Evolutionary conservation across 2,113 vertebrate species (phyloP).

Genomic region (Phaethon lepturus): DNA sequence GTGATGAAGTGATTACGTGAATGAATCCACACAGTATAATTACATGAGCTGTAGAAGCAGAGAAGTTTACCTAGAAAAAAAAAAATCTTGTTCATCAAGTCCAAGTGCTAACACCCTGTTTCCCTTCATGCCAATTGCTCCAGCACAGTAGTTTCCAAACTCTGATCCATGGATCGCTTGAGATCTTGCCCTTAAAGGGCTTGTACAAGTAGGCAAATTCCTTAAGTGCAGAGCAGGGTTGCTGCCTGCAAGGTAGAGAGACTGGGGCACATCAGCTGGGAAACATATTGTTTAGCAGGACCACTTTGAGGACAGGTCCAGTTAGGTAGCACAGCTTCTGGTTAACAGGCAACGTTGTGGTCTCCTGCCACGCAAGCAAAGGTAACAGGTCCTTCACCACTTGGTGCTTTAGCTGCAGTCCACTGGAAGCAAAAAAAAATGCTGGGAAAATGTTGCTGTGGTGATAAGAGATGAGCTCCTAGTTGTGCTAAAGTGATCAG

Average conservation of each 20-base stretch:
- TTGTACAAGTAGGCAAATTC: not conserved
- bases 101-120: not conserved
- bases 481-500: not conserved
- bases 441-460: not conserved
- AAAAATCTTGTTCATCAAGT: not conserved
- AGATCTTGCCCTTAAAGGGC: not conserved
- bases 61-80: not conserved
- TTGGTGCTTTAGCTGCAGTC: not conserved
- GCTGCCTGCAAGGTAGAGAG: not conserved
- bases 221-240: not conserved
- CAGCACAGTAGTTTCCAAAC: not conserved
- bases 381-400: not conserved
- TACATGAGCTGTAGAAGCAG: not conserved
- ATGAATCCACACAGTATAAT: not conserved
- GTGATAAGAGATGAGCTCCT: not conserved
- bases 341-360: not conserved
- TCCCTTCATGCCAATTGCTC: not conserved
- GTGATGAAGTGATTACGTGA: not conserved
- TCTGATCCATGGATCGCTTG: not conserved
- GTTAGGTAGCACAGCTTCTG: not conserved
- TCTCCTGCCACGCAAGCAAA: not conserved
- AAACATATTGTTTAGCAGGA: not conserved
- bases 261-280: not conserved
- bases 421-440: not conserved
- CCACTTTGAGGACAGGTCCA: not conserved